Base-by-base conservation (phyloP, 2,888 invertebrate genomes). In the Tenthredo distinguenda region DNA sequence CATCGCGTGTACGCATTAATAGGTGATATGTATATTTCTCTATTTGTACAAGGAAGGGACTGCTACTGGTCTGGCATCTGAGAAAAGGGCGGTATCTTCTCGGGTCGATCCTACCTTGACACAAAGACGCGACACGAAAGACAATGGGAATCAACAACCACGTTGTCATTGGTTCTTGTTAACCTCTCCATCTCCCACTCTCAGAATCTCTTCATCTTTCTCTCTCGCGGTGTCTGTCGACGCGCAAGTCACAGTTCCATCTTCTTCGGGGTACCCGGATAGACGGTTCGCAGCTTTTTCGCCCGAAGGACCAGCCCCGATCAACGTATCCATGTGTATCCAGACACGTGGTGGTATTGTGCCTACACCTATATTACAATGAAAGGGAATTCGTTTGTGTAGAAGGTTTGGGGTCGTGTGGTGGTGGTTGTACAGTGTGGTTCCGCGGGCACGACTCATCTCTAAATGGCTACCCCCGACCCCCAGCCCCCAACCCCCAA, bases 401-500 rank as follows among this genome's bases (percentile, higher is more conserved):
- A 34, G 34, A 15, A 34, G 31, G 55, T 21, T 26, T n/a, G 21
- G 76, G 47, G 47, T 58, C 18, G 76, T 10, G 62, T 43, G 50
- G 6, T 40, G 84, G 58, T 58, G 84, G 34, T 77, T 47, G 31
- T 50, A 50, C 76, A 81, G 85, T 76, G 81, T 58, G 65, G 43
- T 68, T 65, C 43, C 47, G 43, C 82, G 85, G 76, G 71, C 34
- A 84, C 76, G 86, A 87, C 88, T 91, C 91, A 91, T 91, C 91
- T 91, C 90, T 89, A 91, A 91, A 91, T 91, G 90, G 90, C 89
- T 81, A 88, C 89, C 89, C 88, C 55, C 55, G 10, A 47, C 76
- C 1, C 55, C 31, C 31, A 5, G n/a, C 43, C 21, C 21, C 21
- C 31, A 37, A 88, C 89, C 89, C 88, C 26, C 47, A 26, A 26